Percentiles rank a stretch among this genome's conserved stretches.
Conservation (phyloP, 2,113 vertebrate genomes). For the Casuarius casuarius region DNA sequence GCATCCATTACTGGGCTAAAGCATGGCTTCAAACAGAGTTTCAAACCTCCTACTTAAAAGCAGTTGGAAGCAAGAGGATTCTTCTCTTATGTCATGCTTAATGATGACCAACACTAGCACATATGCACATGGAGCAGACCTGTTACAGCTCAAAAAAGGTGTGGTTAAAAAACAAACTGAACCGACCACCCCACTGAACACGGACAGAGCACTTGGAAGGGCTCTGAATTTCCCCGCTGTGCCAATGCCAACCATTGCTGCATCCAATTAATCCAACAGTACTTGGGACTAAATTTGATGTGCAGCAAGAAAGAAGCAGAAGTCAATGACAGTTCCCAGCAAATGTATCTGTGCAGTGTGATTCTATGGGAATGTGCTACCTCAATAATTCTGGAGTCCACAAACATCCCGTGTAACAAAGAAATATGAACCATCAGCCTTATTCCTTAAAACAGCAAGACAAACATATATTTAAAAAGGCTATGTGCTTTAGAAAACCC, state of each 20-base stretch:
- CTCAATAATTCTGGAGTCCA: accelerated
- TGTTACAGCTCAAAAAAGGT: background rate
- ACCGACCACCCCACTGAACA: background rate
- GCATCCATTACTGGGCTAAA: background rate
- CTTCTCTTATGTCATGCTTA: background rate
- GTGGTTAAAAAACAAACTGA: background rate
- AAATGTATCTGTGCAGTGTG: accelerated
- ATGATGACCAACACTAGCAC: background rate
- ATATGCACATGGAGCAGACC: accelerated
- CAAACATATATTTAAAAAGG: background rate
- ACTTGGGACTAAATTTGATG: accelerated
- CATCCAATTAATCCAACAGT: background rate
- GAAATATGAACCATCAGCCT: accelerated
- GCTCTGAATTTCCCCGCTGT: background rate
- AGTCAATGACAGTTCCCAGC: background rate
- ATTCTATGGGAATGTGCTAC: accelerated
- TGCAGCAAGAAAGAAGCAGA: background rate
- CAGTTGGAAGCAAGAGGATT: background rate
- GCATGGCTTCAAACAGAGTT: constrained; percentile 20
- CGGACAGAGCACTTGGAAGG: background rate
- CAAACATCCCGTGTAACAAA: background rate
- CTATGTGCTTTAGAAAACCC: background rate
- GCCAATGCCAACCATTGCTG: background rate
- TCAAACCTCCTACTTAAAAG: constrained; percentile 7
- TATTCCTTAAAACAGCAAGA: background rate